phyloP scores from a whole-genome alignment of 1,140 invertebrate species.

The Bombus turneri region DNA sequence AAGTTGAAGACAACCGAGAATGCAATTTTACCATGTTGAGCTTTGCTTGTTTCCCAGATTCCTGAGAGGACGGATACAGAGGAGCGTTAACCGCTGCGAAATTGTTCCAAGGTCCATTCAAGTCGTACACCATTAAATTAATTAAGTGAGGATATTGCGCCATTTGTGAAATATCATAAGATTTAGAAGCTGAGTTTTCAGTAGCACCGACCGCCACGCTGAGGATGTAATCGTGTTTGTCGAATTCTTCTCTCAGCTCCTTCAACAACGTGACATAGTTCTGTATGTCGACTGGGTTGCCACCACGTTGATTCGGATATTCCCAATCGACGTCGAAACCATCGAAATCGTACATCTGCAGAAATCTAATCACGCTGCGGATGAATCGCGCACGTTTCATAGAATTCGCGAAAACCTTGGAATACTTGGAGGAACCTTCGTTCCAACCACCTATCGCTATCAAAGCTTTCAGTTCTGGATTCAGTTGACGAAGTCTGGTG shows the following conservation, averaged over 20 bases:
- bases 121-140: conserved; percentile 89
- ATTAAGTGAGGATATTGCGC: conserved; percentile 84
- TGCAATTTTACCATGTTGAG: conserved; percentile 46
- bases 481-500: conserved; percentile 83
- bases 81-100: conserved; percentile 85
- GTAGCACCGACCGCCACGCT: conserved; percentile 86
- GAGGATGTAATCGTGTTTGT: conserved; percentile 81
- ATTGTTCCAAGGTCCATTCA: conserved; percentile 86
- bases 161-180: conserved; percentile 85
- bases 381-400: conserved; percentile 84
- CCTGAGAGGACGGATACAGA: conserved; percentile 75
- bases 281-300: conserved; percentile 77
- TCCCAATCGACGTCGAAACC: conserved; percentile 94
- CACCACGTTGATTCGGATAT: conserved; percentile 83
- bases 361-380: conserved; percentile 83
- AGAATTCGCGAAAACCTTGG: conserved; percentile 82
- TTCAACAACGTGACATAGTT: conserved; percentile 83
- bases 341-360: conserved; percentile 88
- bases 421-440: conserved; percentile 86
- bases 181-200: conserved; percentile 81
- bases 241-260: conserved; percentile 84
- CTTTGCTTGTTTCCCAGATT: conserved; percentile 14
- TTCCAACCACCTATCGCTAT: conserved; percentile 91
- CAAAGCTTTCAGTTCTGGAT: conserved; percentile 86
- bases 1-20: neutral